Evolutionary conservation across 2,797 vertebrate species (phyloP).

Genomic region (Sebastes taczanowskii): DNA sequence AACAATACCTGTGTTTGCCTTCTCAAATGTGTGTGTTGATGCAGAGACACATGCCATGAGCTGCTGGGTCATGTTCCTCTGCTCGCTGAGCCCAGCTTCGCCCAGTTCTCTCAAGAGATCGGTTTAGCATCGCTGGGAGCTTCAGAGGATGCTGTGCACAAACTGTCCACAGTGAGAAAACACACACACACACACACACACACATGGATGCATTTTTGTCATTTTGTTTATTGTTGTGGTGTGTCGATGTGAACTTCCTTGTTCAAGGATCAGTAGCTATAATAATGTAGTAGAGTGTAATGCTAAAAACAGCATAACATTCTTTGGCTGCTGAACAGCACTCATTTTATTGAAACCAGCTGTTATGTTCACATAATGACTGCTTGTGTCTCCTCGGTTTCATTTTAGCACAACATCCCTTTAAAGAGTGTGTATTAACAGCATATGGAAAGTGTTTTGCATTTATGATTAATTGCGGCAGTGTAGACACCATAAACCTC

Average conservation of each 20-base stretch:
- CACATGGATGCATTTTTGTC: no score
- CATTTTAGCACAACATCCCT: not conserved
- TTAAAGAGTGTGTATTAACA: not conserved
- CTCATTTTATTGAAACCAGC: not conserved
- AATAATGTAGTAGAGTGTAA: not conserved
- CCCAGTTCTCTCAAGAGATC: conserved; percentile 93
- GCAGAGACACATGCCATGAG: conserved; percentile 91
- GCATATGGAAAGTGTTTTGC: not conserved
- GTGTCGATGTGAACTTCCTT: not conserved
- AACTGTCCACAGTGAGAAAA: conserved; percentile 86
- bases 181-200: not conserved
- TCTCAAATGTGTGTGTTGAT: not conserved
- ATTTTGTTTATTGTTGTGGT: not conserved
- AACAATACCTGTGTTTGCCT: not conserved
- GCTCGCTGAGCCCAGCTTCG: conserved; percentile 92
- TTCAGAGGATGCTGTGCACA: conserved; percentile 88
- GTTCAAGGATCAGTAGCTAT: not conserved
- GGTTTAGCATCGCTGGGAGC: conserved; percentile 91
- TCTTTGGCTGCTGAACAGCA: not conserved
- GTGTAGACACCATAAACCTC: not conserved
- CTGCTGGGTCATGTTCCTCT: conserved; percentile 92
- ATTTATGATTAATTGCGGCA: not conserved
- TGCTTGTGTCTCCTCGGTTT: not conserved
- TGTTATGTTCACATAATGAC: not conserved
- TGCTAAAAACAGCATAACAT: not conserved